Base-by-base conservation (phyloP, 2,888 invertebrate species). In the Parochlus steinenii region DNA sequence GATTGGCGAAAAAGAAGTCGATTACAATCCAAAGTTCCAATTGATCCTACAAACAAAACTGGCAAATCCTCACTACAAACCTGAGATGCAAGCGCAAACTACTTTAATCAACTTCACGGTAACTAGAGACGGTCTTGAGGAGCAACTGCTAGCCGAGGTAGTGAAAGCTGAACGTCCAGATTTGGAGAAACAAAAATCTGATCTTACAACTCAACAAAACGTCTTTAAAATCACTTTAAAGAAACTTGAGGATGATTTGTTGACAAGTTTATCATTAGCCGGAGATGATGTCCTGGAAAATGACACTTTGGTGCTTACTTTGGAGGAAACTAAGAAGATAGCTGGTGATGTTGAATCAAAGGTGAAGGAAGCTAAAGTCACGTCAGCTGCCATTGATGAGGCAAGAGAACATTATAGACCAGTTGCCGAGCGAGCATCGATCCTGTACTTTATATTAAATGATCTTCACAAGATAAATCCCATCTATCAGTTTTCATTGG, bases 71-170 rank as follows among this genome's bases (percentile, higher is more conserved):
- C 92, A 92, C 61, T 93, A 90, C 54, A 87, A 92, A 52, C 92
- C 92, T 0, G 92, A 93, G 61, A 83, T 92, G 74, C 92, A 93
- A 58, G 92, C 92, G 0, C 92, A 93, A 61, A 82, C 89, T 6
- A 92, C 92, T 1, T 67, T 93, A 11, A 90, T 93, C 41, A 92
- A 93, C 59, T 93, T 93, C 49, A 92, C 92, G 2, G 92, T 93
- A 3, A 93, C 92, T 0, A 71, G 74, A 49, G 89, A 92, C 54
- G 92, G 37, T 23, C 62, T 93, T 11, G 93, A 93, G 55, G 92
- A 93, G 48, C 93, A 93, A 53, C 61, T 93, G 10, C 57, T 93
- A 17, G 92, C 87, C 6, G 89, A 87, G 56, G 92, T 93, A 5
- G 90, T 93, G 1, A 87, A 87, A 61, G 76, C 77, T 1, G 93